phyloP scores from a whole-genome alignment of 2,797 vertebrate species.

The Eulemur albifrons region DNA sequence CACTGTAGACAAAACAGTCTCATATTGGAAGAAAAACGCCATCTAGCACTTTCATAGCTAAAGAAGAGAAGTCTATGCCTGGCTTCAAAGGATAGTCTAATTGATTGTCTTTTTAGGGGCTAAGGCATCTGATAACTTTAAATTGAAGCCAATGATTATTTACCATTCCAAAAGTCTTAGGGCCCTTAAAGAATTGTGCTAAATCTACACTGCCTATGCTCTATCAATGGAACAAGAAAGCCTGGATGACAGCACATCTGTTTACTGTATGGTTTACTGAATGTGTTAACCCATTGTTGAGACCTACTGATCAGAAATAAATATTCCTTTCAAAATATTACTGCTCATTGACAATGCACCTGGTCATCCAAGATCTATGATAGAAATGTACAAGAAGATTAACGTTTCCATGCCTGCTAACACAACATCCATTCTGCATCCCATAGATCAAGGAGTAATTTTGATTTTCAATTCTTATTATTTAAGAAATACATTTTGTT shows the following conservation, averaged over 20 bases:
- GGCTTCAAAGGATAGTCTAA: not conserved
- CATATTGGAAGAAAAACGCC: not conserved
- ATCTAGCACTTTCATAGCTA: not conserved
- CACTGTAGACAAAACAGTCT: not conserved
- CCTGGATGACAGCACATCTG: not conserved
- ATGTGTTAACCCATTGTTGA: no score
- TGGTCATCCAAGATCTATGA: no score
- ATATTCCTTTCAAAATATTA: no score
- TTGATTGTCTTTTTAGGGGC: not conserved
- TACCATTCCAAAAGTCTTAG: not conserved
- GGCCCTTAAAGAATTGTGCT: not conserved
- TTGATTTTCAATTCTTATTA: no score
- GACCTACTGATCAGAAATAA: no score
- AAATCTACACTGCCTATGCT: not conserved
- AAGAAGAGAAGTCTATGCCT: not conserved
- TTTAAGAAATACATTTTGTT: not conserved
- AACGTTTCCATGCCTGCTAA: no score
- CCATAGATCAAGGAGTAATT: no score
- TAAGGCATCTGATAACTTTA: not conserved
- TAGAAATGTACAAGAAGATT: no score
- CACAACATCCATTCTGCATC: not conserved
- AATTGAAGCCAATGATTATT: not conserved
- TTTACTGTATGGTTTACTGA: not conserved
- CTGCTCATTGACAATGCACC: no score
- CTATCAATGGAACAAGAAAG: not conserved